Evolutionary conservation across 2,888 invertebrate genomes (phyloP), one percentile per base, ranked within the genome.

Genomic region (Cerastis leucographa): DNA sequence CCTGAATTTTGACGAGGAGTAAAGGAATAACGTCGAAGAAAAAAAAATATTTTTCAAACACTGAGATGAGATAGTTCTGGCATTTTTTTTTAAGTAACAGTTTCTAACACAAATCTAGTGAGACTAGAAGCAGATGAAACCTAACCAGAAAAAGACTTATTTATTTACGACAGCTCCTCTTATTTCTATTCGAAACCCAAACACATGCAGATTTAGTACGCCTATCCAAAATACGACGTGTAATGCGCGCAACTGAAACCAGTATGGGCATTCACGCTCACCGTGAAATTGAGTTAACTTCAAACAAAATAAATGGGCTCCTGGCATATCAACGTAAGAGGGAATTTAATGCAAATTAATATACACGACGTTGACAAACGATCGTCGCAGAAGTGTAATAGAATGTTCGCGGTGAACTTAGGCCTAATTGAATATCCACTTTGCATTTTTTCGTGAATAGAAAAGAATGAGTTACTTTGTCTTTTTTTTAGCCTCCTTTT

Each of bases 241-340:
- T 71, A 75, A 77, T 61, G 54, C 59, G 49, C 76, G 75, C 68
- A 76, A 76, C 81, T 78, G 83, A 83, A 81, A 66, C 80, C 71
- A 65, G 71, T 70, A 82, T 73, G 68, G 65, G 35, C 67, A 75
- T 78, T 74, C 75, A 81, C 78, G 74, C 69, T 86, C 80, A 90
- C 91, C 94, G 93, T 94, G 94, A 94, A 94, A 94, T 93, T 94
- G 93, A 91, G 91, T 94, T 91, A 89, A 91, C 93, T 89, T 92
- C 92, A 92, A 92, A 93, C 92, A 91, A 92, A 92, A 92, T 93
- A 91, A 91, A 93, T 91, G 89, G 86, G 84, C 80, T 90, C 82
- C 83, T 78, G 78, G 83, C 78, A 81, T 88, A 91, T 88, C 89
- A 88, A 86, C 84, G 90, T 86, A 87, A 76, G 83, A 65, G 81